Base-by-base conservation (phyloP, 37 sponge, comb jelly and placozoan species). In the Hormiphora californensis region DNA sequence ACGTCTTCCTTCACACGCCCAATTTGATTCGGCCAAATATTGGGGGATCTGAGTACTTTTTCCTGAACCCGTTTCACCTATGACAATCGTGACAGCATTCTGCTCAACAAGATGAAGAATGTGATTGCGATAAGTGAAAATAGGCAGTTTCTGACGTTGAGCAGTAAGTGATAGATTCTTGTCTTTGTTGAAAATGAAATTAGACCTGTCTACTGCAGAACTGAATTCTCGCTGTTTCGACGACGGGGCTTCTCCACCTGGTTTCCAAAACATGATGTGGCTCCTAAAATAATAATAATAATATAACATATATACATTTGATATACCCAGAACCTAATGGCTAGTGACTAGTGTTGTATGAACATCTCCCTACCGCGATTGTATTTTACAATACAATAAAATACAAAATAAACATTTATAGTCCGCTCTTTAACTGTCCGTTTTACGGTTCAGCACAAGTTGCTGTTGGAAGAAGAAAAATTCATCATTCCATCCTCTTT, bases 31-130 rank as follows among this genome's bases (percentile, higher is more conserved):
- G 89, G 90, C 90, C 28, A 90, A 78, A 86, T 92, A 94, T 63
- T 94, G 95, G 0, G 90, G 90, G 8, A 94, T 34, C 85, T 94
- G 95, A 22, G 95, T 94, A 78, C 93, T 94, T 85, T 94, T 94
- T 17, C 95, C 93, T 23, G 93, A 94, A 0, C 94, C 94, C 41
- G 94, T 92, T 87, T 92, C 92, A n/a, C 90, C 92, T 85, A 91
- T 88, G 7, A 94, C 86, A 69, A 94, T 69, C 19, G 88, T 78
- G 19, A 91, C 91, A 55, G n/a, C 25, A 89, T 21, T 87, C 89
- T 35, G 92, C 91, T 85, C 92, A 90, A 40, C 92, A 92, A 27
- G 89, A 91, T 23, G 92, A 91, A 15, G 92, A 92, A 31, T 91
- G 91, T 88, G 94, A 93, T 23, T 89, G 92, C n/a, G 94, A 93